Conservation (phyloP, 2,113 vertebrate species). For the Tenrec ecaudatus region DNA sequence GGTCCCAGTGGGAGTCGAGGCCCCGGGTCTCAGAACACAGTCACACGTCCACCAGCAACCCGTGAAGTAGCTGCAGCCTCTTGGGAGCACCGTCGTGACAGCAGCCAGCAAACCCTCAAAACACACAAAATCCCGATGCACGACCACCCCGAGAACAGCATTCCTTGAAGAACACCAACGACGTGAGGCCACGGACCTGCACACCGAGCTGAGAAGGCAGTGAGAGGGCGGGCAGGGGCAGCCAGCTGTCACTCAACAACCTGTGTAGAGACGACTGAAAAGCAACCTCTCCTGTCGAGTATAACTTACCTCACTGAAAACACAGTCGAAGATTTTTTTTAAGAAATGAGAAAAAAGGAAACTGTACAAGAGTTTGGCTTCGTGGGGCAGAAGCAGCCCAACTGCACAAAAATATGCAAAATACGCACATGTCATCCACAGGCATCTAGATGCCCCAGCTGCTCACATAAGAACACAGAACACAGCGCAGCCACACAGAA, state of each 20-base stretch:
- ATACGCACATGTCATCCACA: no score
- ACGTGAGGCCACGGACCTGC: no score
- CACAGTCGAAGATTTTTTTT: background rate
- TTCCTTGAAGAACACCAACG: no score
- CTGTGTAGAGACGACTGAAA: background rate
- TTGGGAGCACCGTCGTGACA: background rate
- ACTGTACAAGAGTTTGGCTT: no score
- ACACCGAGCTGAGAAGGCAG: background rate
- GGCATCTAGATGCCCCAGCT: no score
- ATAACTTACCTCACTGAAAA: background rate
- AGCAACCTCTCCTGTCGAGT: background rate
- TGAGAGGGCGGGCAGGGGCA: background rate
- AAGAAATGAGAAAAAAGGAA: no score
- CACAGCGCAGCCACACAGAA: no score
- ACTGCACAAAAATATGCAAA: no score
- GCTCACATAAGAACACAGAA: no score
- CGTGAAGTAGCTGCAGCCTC: background rate
- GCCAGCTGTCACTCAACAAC: background rate
- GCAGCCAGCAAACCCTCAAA: background rate
- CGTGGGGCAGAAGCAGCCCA: no score
- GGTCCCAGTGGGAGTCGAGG: background rate
- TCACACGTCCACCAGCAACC: background rate
- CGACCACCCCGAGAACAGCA: no score
- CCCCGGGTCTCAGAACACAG: background rate
- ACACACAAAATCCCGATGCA: no score